phyloP scores from a whole-genome alignment of 2,797 vertebrate species.

The Discoglossus pictus region DNA sequence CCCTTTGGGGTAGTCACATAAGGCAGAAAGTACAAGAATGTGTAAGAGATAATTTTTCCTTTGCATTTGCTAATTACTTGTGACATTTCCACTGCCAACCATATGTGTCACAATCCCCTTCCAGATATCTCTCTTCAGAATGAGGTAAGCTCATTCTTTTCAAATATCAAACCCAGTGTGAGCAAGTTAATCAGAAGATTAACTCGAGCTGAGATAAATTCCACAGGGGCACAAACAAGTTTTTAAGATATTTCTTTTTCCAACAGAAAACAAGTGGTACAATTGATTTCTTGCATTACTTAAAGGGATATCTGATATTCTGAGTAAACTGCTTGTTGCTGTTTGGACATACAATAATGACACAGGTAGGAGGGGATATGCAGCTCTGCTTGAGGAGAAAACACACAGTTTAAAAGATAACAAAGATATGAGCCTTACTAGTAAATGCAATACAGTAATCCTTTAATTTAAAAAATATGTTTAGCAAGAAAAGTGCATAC shows the following conservation, averaged over 20 bases:
- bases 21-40: constrained; percentile 51
- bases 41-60: constrained; percentile 51
- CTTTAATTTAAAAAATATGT: too few species aligned
- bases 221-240: constrained; percentile 17
- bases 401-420: too few species aligned
- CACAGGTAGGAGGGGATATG: too few species aligned
- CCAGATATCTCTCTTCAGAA: constrained; percentile 34
- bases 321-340: too few species aligned
- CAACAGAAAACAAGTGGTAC: constrained; percentile 18
- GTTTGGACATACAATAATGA: too few species aligned
- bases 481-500: too few species aligned
- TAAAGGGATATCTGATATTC: too few species aligned
- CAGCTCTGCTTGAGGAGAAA: too few species aligned
- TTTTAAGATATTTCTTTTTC: neutral
- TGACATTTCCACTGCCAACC: constrained; percentile 47
- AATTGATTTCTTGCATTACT: too few species aligned
- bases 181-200: constrained; percentile 48
- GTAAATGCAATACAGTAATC: too few species aligned
- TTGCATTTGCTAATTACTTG: constrained; percentile 53
- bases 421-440: too few species aligned
- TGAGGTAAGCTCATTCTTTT: constrained; percentile 36
- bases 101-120: constrained; percentile 41
- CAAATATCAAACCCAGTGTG: constrained; percentile 18
- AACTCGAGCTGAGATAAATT: constrained; percentile 46
- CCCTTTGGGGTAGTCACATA: constrained; percentile 70